Conservation (phyloP, 2,113 vertebrate genomes). For the Ciconia maguari region DNA sequence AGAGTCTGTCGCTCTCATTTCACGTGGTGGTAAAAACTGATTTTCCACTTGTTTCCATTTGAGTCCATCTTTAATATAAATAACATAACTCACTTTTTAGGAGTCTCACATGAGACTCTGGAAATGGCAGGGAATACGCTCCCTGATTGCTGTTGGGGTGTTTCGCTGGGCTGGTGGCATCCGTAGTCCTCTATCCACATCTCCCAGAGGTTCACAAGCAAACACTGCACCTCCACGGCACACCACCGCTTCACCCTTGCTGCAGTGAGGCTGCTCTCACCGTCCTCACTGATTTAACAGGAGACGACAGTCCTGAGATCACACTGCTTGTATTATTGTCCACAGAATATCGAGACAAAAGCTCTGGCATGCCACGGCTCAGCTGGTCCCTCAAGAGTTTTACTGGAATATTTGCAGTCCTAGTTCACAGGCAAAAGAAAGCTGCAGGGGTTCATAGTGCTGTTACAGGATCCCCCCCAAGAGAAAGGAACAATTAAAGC, state of each 20-base stretch:
- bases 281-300: background rate
- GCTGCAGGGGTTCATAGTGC: background rate
- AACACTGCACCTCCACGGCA: fast-evolving
- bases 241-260: background rate
- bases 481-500: background rate
- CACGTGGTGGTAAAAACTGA: background rate
- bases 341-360: background rate
- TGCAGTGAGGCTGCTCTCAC: fast-evolving
- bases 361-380: fast-evolving
- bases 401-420: background rate
- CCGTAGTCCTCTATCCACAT: background rate
- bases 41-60: background rate
- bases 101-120: background rate
- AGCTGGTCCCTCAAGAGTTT: background rate
- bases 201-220: background rate
- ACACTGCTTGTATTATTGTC: background rate
- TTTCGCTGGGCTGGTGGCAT: background rate
- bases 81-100: background rate
- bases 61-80: background rate
- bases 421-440: background rate
- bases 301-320: background rate
- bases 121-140: background rate
- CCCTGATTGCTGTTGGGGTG: fast-evolving
- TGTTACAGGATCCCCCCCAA: background rate
- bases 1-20: fast-evolving